Percentiles rank a stretch among this genome's conserved stretches.
Conservation (phyloP, 2,888 invertebrate genomes). For the Chirona hameri region DNA sequence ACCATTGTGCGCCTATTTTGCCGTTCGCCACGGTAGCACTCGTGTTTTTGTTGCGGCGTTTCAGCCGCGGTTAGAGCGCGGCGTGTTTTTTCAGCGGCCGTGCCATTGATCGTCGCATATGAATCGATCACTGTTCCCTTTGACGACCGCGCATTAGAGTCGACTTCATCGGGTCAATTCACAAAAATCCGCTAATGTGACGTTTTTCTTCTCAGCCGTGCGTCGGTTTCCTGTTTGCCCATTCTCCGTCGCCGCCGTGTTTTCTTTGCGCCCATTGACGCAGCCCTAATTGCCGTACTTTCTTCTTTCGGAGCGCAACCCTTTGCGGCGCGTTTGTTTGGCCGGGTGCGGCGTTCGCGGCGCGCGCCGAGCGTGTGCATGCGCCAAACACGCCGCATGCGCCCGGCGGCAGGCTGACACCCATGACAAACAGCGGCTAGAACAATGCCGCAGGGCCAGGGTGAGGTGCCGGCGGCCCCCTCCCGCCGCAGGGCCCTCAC, state of each 20-base stretch:
- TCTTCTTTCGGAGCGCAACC: conserved; percentile 2
- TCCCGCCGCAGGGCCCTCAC: neutral
- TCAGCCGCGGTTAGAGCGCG: neutral
- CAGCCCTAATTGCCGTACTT: conserved; percentile 6
- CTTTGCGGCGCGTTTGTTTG: conserved; percentile 9
- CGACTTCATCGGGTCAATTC: neutral
- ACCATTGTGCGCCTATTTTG: conserved; percentile 1
- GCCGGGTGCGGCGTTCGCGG: neutral
- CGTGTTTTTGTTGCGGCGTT: conserved; percentile 5
- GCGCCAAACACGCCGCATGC: neutral
- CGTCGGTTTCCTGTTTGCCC: neutral
- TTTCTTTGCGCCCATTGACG: conserved; percentile 12
- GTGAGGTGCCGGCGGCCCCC: neutral
- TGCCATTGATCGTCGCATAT: neutral
- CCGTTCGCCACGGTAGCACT: conserved; percentile 1
- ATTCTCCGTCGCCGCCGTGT: neutral
- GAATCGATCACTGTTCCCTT: neutral
- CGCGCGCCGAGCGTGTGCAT: neutral
- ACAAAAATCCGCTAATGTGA: conserved; percentile 5
- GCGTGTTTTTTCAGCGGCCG: neutral
- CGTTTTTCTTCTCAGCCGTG: neutral
- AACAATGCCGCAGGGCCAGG: neutral
- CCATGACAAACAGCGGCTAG: neutral
- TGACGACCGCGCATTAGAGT: neutral
- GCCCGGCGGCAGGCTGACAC: neutral